Evolutionary conservation across 2,797 vertebrate genomes (phyloP).

Genomic region (Oreochromis grahami): DNA sequence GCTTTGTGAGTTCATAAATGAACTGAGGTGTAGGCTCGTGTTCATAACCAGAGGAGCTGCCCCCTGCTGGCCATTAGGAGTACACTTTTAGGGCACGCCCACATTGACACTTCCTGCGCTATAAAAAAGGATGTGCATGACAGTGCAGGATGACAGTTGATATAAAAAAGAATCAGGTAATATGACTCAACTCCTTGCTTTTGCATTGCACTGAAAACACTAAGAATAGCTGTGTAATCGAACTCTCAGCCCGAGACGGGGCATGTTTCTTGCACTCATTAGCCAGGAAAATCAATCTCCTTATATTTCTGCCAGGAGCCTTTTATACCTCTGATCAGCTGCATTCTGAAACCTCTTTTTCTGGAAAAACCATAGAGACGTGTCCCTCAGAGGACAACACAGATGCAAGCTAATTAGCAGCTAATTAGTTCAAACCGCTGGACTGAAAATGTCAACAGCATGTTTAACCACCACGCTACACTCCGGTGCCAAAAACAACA

Average conservation of each 20-base stretch:
- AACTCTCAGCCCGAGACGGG: neutral
- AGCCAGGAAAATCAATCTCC: slow-evolving; percentile 17
- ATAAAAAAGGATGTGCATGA: neutral
- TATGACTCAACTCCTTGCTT: neutral
- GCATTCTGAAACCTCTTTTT: neutral
- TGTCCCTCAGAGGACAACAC: slow-evolving; percentile 21
- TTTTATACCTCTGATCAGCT: slow-evolving; percentile 18
- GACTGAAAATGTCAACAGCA: slow-evolving; percentile 44
- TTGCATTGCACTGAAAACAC: neutral
- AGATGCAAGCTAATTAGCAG: slow-evolving; percentile 32
- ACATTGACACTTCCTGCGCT: neutral
- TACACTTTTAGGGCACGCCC: neutral
- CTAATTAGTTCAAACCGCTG: slow-evolving; percentile 39
- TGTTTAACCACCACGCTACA: slow-evolving; percentile 17
- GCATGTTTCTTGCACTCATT: slow-evolving; percentile 2
- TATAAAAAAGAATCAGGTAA: neutral
- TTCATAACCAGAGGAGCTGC: neutral
- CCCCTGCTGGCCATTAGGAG: neutral
- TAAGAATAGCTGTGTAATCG: neutral
- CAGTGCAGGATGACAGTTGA: neutral
- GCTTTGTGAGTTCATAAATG: neutral
- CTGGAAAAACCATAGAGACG: neutral
- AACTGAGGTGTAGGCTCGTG: neutral
- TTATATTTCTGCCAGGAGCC: neutral
- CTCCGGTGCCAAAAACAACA: neutral